A percentile compares a stretch with the other conserved stretches of the same genome.
phyloP scores from a whole-genome alignment of 2,797 vertebrate species.

The Paramormyrops hopkinsi region DNA sequence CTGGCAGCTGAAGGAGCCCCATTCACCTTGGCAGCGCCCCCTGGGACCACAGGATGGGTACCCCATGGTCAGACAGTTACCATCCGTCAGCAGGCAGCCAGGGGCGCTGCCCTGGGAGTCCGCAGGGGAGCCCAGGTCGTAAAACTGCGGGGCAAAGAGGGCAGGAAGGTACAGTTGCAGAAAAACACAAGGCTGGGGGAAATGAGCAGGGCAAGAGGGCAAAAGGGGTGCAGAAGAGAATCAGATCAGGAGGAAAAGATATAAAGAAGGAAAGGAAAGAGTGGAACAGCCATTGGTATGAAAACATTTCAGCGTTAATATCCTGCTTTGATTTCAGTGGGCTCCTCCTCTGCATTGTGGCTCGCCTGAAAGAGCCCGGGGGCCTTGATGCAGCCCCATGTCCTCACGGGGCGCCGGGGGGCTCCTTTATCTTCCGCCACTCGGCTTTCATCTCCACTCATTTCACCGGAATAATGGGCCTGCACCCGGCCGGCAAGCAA shows the following conservation, averaged over 20 bases:
- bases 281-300: not conserved
- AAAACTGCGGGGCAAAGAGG: slow-evolving; percentile 56
- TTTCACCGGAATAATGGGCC: not conserved
- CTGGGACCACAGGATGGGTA: slow-evolving; percentile 69
- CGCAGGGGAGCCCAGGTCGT: slow-evolving; percentile 74
- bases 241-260: not conserved
- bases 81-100: slow-evolving; percentile 70
- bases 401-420: not conserved
- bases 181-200: slow-evolving; percentile 11
- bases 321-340: slow-evolving; percentile 9
- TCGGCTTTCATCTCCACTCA: slow-evolving; percentile 17
- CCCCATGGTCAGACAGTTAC: slow-evolving; percentile 74
- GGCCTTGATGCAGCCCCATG: slow-evolving; percentile 17
- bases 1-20: slow-evolving; percentile 76
- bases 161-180: not conserved
- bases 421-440: not conserved
- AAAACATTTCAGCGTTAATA: not conserved
- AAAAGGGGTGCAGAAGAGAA: slow-evolving; percentile 18
- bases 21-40: slow-evolving; percentile 73
- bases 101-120: slow-evolving; percentile 73
- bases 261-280: slow-evolving; percentile 4
- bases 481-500: not conserved
- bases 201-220: not conserved
- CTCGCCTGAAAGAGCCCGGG: slow-evolving; percentile 13
- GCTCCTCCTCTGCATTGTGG: slow-evolving; percentile 13